Evolutionary conservation across 2,113 vertebrate genomes (phyloP), one percentile per base, ranked within the genome.

Genomic region (Parus major): DNA sequence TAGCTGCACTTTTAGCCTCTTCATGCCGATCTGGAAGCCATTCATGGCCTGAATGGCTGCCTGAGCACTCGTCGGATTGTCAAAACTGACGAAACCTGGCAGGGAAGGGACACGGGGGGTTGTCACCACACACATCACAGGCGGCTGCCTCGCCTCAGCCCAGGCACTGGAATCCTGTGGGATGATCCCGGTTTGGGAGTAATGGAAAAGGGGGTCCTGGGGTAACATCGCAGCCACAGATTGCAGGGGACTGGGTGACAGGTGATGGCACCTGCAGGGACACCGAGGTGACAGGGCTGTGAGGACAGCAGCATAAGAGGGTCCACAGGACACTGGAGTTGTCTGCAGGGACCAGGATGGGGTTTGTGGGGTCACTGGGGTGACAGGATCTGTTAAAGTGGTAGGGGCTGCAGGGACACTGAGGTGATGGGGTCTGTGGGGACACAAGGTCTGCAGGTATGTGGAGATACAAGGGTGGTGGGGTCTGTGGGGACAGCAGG

Each of bases 31-130:
- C 97, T 99, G 99, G 98, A 99, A 99, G 98, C 99, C 99, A 86
- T 99, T 99, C 99, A 99, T 99, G 94, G 99, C 99, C 98, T 99
- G 99, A 98, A 99, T 99, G 96, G 99, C 99, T 31, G 99, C 99
- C 98, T 99, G 99, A 98, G 99, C 99, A 57, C 99, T 99, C 95
- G 99, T 98, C 31, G 99, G 99, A 98, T 99, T 99, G 98, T 99
- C 99, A 97, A 99, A 99, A 98, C 99, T 99, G 98, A 99, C 99
- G 89, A 99, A 99, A 96, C 99, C 99, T 99, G 96, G 89, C 50
- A 12, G 92, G 7, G 7, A 65, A 50, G 61, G 77, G 80, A 91
- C 89, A 91, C n/a, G 5, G 65, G 27, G 18, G 16, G 13, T 61
- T 29, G 87, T 79, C 91, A 89, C 61, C 2, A 0, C 15, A 7